These are phyloP conservation scores for Puntigrus tetrazona DNA, from an alignment of 2,113 vertebrate genomes.

Conservation along the genomic window DNA sequence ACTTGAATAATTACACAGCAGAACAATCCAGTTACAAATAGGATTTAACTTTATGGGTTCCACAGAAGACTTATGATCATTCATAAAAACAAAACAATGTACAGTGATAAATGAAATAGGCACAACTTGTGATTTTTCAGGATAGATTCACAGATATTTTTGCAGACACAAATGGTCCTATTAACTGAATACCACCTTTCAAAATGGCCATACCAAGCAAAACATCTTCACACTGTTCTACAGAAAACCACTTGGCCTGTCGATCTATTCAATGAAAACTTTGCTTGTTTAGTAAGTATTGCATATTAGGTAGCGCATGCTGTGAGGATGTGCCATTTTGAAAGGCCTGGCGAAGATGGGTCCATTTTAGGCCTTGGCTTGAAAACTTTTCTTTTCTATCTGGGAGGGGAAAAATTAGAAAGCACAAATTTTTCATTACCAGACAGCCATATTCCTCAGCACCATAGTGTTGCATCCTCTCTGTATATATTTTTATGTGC, in stretches of 20 bases:
- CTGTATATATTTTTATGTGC: conserved; percentile 37
- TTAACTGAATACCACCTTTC: conserved; percentile 1
- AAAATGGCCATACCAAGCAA: conserved; percentile 2
- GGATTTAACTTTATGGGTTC: conserved; percentile 55
- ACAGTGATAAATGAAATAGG: conserved; percentile 57
- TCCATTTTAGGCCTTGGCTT: background rate
- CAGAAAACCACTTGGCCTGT: background rate
- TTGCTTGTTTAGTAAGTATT: conserved; percentile 37
- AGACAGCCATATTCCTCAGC: conserved; percentile 10
- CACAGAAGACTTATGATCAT: conserved; percentile 53
- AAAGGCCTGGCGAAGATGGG: conserved; percentile 19
- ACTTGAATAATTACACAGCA: conserved; percentile 34
- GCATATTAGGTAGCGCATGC: conserved; percentile 49
- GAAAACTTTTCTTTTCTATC: background rate
- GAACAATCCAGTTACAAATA: conserved; percentile 71
- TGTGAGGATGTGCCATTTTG: conserved; percentile 39
- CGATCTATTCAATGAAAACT: conserved; percentile 5
- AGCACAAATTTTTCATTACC: conserved; percentile 17
- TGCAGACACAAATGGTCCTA: conserved; percentile 45
- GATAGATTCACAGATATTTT: conserved; percentile 5
- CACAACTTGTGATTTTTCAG: conserved; percentile 57
- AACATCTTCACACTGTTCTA: background rate
- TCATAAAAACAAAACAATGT: conserved; percentile 36
- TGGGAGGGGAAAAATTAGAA: background rate
- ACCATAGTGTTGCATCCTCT: conserved; percentile 38